Base-by-base conservation (phyloP, 2,797 vertebrate genomes). In the Coluber constrictor region DNA sequence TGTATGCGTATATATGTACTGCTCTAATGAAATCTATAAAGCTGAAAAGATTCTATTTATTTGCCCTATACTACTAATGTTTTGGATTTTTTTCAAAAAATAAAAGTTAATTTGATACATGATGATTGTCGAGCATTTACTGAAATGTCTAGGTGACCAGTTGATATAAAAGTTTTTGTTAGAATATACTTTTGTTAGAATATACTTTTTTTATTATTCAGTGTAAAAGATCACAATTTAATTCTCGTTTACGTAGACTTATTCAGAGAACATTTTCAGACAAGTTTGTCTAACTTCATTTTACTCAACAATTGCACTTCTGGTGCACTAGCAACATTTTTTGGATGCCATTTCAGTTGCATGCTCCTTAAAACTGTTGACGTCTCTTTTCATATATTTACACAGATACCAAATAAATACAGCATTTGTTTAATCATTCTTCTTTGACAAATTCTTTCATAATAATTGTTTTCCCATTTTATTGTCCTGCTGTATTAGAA, bases 241-340 rank as follows among this genome's bases (percentile, higher is more conserved):
- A 74, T 20, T 2, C 47, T 86, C 23, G 55, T 83, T 90, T 20
- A 54, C 61, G 29, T 91, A 57, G 23, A 12, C 6, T 66, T 87
- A 90, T 59, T 70, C 70, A 61, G 12, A 60, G 20, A 88, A 79
- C 29, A 55, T 90, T 87, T 91, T 91, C n/a, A 9, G 23, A 61
- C 55, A 90, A 88, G 92, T 43, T 60, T 29, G 11, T 61, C 32
- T 74, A 56, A 57, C 66, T 90, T 87, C 87, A 79, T 90, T 20
- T 66, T 87, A 56, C 83, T 90, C 9, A 90, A 93, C 90, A 88
- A 3, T 4, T 92, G 0, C 0, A 27, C 74, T n/a, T 18, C 47
- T 20, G 91, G 90, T 89, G 51, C 89, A 43, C 87, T 79, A 5
- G 9, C 59, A 83, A 92, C 91, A 94, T 90, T 55, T 90, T 95